phyloP scores from a whole-genome alignment of 2,888 invertebrate genomes.

The Chrysolina americana region DNA sequence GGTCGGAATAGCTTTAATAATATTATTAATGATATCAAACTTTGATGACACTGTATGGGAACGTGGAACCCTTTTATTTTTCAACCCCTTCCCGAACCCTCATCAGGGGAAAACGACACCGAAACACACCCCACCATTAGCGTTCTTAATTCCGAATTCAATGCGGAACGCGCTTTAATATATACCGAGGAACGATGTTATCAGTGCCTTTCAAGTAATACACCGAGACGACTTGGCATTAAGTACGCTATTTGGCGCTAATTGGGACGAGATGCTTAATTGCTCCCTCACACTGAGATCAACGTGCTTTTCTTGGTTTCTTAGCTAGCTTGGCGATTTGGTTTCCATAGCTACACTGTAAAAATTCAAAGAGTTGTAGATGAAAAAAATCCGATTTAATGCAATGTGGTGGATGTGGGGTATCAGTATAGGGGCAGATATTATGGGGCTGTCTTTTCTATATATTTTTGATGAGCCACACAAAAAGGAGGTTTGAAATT shows the following conservation, averaged over 20 bases:
- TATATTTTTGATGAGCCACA: too few relatives aligned
- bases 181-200: constrained; percentile 62
- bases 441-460: too few relatives aligned
- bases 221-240: constrained; percentile 63
- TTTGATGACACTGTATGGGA: too few relatives aligned
- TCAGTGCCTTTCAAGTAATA: constrained; percentile 60
- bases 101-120: not conserved
- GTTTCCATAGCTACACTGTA: constrained; percentile 1
- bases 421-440: too few relatives aligned
- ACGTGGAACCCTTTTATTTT: not conserved
- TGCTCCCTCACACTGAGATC: constrained; percentile 57
- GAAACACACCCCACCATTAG: constrained; percentile 9
- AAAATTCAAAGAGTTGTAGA: not conserved
- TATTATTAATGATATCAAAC: too few relatives aligned
- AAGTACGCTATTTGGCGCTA: constrained; percentile 65
- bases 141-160: constrained; percentile 66
- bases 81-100: not conserved
- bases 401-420: too few relatives aligned
- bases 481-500: too few relatives aligned
- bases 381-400: too few relatives aligned
- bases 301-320: constrained; percentile 54
- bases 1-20: too few relatives aligned
- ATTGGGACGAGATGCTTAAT: constrained; percentile 68
- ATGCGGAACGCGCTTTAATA: constrained; percentile 63
- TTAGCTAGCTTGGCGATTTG: not conserved